Evolutionary conservation across 2,797 vertebrate species (phyloP).

Genomic region (Triplophysa bombifrons): DNA sequence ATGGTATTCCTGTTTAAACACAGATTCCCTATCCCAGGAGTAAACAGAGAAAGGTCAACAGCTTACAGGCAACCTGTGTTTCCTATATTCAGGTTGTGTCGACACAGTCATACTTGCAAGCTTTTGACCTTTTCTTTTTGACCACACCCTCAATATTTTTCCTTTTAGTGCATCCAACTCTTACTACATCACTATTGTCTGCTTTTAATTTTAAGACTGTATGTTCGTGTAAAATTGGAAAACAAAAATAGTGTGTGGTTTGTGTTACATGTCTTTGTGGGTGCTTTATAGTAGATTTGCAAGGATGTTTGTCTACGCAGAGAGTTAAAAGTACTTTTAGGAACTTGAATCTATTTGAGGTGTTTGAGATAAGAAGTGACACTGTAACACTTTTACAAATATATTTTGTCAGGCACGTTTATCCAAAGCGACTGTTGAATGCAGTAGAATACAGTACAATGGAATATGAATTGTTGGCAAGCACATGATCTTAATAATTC

Average conservation of each 20-base stretch:
- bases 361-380: too few species aligned
- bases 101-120: background rate
- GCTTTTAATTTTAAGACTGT: background rate
- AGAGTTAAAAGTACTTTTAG: too few species aligned
- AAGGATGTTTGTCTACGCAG: too few species aligned
- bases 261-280: background rate
- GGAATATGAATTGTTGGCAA: background rate
- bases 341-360: too few species aligned
- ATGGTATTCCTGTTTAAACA: conserved; percentile 23
- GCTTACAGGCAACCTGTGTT: conserved; percentile 33
- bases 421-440: too few species aligned
- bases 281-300: too few species aligned
- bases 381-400: too few species aligned
- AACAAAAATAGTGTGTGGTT: background rate
- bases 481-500: background rate
- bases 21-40: conserved; percentile 28
- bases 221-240: background rate
- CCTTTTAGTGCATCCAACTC: background rate
- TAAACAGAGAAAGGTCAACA: conserved; percentile 30
- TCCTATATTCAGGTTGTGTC: conserved; percentile 2
- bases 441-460: background rate
- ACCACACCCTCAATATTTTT: conserved; percentile 13
- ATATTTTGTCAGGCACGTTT: too few species aligned
- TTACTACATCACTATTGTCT: background rate
- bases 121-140: conserved; percentile 48